Conservation (phyloP, 37 sponge, comb jelly and placozoan genomes). For the Petrosia ficiformis region DNA sequence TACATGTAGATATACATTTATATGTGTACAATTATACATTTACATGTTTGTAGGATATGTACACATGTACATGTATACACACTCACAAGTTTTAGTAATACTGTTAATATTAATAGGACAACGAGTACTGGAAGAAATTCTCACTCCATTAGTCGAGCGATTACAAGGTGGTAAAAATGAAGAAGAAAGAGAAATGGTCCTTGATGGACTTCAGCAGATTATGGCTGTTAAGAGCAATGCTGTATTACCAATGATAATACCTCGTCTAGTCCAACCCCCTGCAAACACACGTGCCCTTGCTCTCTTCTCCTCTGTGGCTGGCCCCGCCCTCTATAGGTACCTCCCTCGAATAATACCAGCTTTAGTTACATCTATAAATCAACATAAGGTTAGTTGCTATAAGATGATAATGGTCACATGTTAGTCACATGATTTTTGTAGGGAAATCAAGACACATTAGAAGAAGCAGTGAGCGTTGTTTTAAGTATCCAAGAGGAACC, state of each 20-base stretch:
- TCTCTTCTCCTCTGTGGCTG: slow-evolving; percentile 91
- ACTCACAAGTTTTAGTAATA: no score
- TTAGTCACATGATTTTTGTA: not conserved
- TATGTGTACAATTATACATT: no score
- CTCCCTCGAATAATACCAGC: slow-evolving; percentile 78
- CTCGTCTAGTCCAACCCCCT: slow-evolving; percentile 80
- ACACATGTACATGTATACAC: no score
- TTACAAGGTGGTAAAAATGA: slow-evolving; percentile 43
- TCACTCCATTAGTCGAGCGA: slow-evolving; percentile 71
- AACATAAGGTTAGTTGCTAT: not conserved
- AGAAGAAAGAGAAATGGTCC: slow-evolving; percentile 60
- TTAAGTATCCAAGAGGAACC: slow-evolving; percentile 59
- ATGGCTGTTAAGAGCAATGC: slow-evolving; percentile 89
- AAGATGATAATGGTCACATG: not conserved
- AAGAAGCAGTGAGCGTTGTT: slow-evolving; percentile 28
- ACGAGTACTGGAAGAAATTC: slow-evolving; percentile 80
- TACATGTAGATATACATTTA: no score
- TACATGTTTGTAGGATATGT: no score
- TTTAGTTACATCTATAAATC: slow-evolving; percentile 43
- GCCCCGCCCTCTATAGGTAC: slow-evolving; percentile 76
- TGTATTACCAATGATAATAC: slow-evolving; percentile 91
- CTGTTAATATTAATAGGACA: slow-evolving; percentile 28
- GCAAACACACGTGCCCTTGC: slow-evolving; percentile 87
- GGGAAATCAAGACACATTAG: not conserved
- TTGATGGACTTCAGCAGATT: slow-evolving; percentile 92